A percentile compares a stretch with the other conserved stretches of the same genome.
Evolutionary conservation across 1,140 invertebrate genomes (phyloP).

Genomic region (Mylabris phalerata): DNA sequence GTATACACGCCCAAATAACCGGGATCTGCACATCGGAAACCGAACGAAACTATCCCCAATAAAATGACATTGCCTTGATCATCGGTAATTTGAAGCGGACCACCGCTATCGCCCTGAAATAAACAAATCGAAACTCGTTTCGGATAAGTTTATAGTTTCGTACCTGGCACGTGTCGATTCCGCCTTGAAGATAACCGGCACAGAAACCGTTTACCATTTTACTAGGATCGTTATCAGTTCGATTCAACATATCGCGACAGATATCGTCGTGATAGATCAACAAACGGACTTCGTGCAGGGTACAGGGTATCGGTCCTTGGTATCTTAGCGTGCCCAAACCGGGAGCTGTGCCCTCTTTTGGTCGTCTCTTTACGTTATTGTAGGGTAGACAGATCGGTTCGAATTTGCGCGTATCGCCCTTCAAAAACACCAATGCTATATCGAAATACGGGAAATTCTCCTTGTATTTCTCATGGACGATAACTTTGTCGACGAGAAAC

Average conservation of each 20-base stretch:
- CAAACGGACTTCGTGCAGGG: slow-evolving; percentile 19
- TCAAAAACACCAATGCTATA: slow-evolving; percentile 30
- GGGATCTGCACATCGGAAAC: slow-evolving; percentile 49
- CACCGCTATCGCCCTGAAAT: slow-evolving; percentile 36
- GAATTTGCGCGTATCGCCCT: slow-evolving; percentile 19
- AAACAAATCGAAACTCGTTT: neutral
- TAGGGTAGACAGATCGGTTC: slow-evolving; percentile 30
- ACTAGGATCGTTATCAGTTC: slow-evolving; percentile 4
- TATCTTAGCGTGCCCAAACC: slow-evolving; percentile 18
- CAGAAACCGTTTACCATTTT: slow-evolving; percentile 32
- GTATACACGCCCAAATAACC: slow-evolving; percentile 60
- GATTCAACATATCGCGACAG: slow-evolving; percentile 22
- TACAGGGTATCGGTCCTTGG: slow-evolving; percentile 14
- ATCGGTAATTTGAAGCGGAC: slow-evolving; percentile 29
- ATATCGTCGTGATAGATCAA: slow-evolving; percentile 18
- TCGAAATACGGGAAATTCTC: slow-evolving; percentile 33
- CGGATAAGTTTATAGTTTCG: no score
- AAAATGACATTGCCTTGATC: slow-evolving; percentile 26
- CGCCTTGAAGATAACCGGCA: slow-evolving; percentile 36
- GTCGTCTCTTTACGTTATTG: slow-evolving; percentile 2
- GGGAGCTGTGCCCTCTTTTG: slow-evolving; percentile 1
- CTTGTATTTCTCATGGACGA: slow-evolving; percentile 32
- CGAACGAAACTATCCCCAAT: slow-evolving; percentile 56
- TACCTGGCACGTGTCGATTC: slow-evolving; percentile 38
- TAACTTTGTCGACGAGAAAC: slow-evolving; percentile 28